phyloP scores from a whole-genome alignment of 2,888 invertebrate genomes.

The Netelia melanura region DNA sequence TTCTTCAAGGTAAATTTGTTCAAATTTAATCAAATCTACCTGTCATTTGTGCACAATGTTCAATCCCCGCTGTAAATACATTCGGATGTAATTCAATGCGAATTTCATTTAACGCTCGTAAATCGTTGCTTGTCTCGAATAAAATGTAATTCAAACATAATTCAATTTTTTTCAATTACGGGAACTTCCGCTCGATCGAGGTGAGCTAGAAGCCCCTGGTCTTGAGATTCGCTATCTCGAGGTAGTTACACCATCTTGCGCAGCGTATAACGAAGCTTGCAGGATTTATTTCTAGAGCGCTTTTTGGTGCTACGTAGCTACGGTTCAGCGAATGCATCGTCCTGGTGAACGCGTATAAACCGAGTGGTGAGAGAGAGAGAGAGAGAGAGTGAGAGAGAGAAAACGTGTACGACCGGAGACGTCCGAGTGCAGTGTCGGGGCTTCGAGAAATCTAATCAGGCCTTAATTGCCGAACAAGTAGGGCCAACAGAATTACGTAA shows the following conservation, averaged over 20 bases:
- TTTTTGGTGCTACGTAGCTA: background rate
- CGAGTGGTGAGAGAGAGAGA: background rate
- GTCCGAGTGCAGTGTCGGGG: slow-evolving; percentile 39
- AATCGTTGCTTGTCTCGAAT: too few species aligned
- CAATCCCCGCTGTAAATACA: too few species aligned
- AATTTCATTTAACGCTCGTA: too few species aligned
- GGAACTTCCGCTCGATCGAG: background rate
- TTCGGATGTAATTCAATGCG: too few species aligned
- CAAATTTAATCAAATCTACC: too few species aligned
- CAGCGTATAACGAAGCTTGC: background rate
- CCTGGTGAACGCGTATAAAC: background rate
- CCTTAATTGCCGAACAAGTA: slow-evolving; percentile 69
- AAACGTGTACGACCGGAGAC: slow-evolving; percentile 27
- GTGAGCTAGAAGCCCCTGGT: background rate
- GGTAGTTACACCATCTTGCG: background rate
- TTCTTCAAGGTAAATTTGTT: too few species aligned
- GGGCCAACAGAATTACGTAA: slow-evolving; percentile 69
- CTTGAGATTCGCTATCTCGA: background rate
- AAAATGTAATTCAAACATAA: background rate
- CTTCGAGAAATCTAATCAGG: slow-evolving; percentile 68
- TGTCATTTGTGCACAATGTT: too few species aligned
- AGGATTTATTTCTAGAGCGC: background rate
- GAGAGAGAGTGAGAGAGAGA: background rate
- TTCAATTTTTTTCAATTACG: background rate
- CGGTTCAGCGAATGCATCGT: background rate